Base-by-base conservation (phyloP, 2,888 invertebrate species). In the Drosophila ustulata region DNA sequence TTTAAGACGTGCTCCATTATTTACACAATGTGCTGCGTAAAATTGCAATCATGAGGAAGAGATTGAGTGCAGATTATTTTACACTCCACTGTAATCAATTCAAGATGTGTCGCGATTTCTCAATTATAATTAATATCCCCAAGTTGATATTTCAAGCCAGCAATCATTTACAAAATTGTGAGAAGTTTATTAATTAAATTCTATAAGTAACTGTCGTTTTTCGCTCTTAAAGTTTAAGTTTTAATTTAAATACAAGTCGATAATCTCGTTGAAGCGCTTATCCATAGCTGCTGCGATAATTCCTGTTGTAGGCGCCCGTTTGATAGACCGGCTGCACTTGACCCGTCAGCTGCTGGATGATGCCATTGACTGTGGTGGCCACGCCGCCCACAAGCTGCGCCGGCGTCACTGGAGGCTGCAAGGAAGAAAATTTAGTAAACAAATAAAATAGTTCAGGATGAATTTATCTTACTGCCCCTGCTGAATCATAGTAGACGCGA, bases 261-360 rank as follows among this genome's bases (percentile, higher is more conserved):
- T 37, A 68, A 32, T 23, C 26, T 30, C 52, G 39, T 26, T 9
- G 39, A 4, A 11, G 6, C 2, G 50, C 13, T 59, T 65, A 81
- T 49, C 82, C 83, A 52, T 87, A 78, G 72, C 77, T 86, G 69
- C 69, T 75, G 13, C 89, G 71, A 11, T 65, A 55, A 18, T 49
- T 47, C n/a, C 84, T 58, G 3, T 90, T 75, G 52, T 89, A 89
- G 4, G 51, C 34, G 39, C 82, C 82, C 0, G 80, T 72, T 28
- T 84, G 79, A 70, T 90, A 91, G 6, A 91, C 90, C 3, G 91
- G 91, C 55, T 84, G 90, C 47, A 88, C 84, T 66, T 91, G 91
- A 5, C 90, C 92, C 49, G 90, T 88, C 23, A 92, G 69, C 47
- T 91, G 91, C 62, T 92, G 92, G 50, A 92, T 92, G 23, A 92